A percentile compares a stretch with the other conserved stretches of the same genome.
These are phyloP conservation scores for Phasia obesa DNA, from an alignment of 2,888 invertebrate species.

Conservation along the genomic window DNA sequence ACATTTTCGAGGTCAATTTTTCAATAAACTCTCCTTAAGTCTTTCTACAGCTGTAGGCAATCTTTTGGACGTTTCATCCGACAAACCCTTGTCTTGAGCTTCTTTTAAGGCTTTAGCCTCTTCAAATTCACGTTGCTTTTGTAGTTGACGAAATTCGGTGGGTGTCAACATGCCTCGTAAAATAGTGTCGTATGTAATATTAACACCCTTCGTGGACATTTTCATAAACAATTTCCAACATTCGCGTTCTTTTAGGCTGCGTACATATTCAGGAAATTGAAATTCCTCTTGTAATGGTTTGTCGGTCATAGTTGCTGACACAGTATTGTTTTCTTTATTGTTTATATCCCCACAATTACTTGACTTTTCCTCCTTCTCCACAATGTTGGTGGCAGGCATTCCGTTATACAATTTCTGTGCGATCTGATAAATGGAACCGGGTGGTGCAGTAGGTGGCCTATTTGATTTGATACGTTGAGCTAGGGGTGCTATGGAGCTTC, in stretches of 20 bases:
- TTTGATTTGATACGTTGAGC: constrained; percentile 80
- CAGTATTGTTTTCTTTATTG: background rate
- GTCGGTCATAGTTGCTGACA: background rate
- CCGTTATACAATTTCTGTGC: constrained; percentile 38
- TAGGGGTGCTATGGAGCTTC: constrained; percentile 81
- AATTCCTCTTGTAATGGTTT: constrained; percentile 68
- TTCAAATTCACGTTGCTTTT: constrained; percentile 82
- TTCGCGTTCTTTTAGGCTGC: constrained; percentile 85
- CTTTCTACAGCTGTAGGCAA: constrained; percentile 75
- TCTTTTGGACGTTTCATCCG: constrained; percentile 28
- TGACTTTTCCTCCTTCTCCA: constrained; percentile 21
- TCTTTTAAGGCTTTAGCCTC: constrained; percentile 76
- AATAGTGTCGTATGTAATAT: constrained; percentile 87
- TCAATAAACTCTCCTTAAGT: constrained; percentile 76
- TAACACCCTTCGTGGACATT: constrained; percentile 87
- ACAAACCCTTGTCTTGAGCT: constrained; percentile 72
- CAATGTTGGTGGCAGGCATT: constrained; percentile 44
- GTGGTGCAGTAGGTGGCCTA: constrained; percentile 82
- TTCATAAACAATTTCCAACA: constrained; percentile 88
- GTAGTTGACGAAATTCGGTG: constrained; percentile 87
- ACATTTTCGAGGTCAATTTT: constrained; percentile 69
- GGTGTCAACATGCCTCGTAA: constrained; percentile 88
- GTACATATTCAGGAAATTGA: constrained; percentile 83
- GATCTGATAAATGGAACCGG: constrained; percentile 79
- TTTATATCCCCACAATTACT: constrained; percentile 4